Conservation (phyloP, 2,797 vertebrate genomes). For the Glyptemys insculpta region DNA sequence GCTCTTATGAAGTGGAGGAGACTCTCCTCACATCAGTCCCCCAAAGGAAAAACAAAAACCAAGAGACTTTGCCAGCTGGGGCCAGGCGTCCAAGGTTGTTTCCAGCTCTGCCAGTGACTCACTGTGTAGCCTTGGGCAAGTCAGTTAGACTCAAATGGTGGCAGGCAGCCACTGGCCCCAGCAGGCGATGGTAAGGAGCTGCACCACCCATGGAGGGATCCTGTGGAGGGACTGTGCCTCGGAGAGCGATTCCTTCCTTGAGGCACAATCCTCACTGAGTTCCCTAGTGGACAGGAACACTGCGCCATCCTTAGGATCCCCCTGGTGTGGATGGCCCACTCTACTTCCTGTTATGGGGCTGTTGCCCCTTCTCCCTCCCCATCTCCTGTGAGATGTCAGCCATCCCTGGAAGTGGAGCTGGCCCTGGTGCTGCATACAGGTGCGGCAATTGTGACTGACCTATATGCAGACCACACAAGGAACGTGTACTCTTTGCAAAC, state of each 20-base stretch:
- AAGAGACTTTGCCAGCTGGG: background rate
- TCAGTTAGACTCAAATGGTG: background rate
- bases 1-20: background rate
- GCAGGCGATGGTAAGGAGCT: background rate
- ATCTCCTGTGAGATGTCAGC: background rate
- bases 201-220: background rate
- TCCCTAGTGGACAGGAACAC: background rate
- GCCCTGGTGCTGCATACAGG: background rate
- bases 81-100: background rate
- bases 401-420: background rate
- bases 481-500: background rate
- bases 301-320: background rate
- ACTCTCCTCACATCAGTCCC: background rate
- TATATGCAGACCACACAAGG: background rate
- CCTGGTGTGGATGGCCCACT: background rate
- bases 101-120: background rate
- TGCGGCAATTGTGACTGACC: background rate
- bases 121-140: background rate
- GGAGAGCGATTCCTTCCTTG: background rate
- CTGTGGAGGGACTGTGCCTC: background rate
- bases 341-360: background rate
- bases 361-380: background rate
- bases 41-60: background rate
- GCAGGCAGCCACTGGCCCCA: background rate
- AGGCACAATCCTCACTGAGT: background rate